phyloP scores from a whole-genome alignment of 2,113 vertebrate genomes.

The Macquaria ambigua region DNA sequence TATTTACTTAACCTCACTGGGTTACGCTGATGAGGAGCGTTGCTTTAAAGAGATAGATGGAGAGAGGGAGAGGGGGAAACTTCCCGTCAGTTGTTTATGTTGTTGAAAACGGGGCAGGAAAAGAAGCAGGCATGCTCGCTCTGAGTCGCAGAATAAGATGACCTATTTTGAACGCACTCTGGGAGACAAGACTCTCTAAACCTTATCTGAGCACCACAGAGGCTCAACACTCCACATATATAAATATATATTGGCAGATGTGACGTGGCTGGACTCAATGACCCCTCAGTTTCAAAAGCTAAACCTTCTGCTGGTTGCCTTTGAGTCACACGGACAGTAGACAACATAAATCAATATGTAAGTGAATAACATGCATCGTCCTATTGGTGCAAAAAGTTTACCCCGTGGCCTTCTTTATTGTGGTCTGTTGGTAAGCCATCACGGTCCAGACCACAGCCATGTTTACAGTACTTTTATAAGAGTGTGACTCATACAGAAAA shows the following conservation, averaged over 20 bases:
- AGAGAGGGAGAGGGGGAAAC: slow-evolving; percentile 29
- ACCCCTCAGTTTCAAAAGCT: background rate
- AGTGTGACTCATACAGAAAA: background rate
- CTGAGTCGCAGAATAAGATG: slow-evolving; percentile 64
- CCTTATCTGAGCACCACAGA: slow-evolving; percentile 48
- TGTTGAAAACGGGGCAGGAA: slow-evolving; percentile 79
- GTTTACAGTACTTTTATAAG: background rate
- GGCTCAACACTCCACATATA: slow-evolving; percentile 9
- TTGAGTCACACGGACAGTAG: background rate
- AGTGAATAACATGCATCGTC: slow-evolving; percentile 19
- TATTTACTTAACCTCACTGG: slow-evolving; percentile 76
- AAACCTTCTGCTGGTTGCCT: background rate
- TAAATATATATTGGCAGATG: slow-evolving; percentile 6
- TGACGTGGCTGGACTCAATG: background rate
- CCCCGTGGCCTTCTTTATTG: background rate
- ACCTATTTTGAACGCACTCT: slow-evolving; percentile 78
- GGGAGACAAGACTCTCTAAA: slow-evolving; percentile 46
- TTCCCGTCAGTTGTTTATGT: slow-evolving; percentile 77
- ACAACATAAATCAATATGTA: slow-evolving; percentile 43
- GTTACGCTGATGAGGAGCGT: slow-evolving; percentile 66
- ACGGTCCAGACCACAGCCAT: background rate
- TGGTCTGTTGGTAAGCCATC: background rate
- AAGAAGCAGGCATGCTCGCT: slow-evolving; percentile 55
- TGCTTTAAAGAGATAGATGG: slow-evolving; percentile 62
- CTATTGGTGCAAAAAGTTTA: slow-evolving; percentile 2